Conservation (phyloP, 2,797 vertebrate species). For the Cryptoblepharus egeriae region DNA sequence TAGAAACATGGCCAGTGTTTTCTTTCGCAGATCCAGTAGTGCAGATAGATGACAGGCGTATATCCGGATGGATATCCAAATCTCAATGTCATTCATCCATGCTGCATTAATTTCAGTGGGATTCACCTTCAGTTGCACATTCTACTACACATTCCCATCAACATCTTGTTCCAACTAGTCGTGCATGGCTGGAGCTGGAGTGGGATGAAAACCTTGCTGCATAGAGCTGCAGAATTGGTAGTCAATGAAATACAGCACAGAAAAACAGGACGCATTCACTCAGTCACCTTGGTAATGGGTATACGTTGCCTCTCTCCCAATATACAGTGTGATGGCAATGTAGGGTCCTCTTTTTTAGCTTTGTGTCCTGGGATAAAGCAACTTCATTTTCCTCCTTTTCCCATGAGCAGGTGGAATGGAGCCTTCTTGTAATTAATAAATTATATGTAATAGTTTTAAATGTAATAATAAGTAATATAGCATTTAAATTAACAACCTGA, state of each 20-base stretch:
- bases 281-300: neutral
- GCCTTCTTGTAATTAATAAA: too few relatives aligned
- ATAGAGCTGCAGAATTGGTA: neutral
- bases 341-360: too few relatives aligned
- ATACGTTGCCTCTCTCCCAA: neutral
- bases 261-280: too few relatives aligned
- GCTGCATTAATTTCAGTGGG: neutral
- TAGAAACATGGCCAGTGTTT: neutral
- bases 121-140: neutral
- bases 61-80: neutral
- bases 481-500: too few relatives aligned
- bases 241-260: neutral
- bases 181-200: neutral
- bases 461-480: too few relatives aligned
- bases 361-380: too few relatives aligned
- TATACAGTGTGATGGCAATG: neutral
- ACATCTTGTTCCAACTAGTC: neutral
- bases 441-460: too few relatives aligned
- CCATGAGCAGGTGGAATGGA: too few relatives aligned
- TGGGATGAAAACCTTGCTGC: neutral
- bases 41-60: neutral
- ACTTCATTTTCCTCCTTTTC: too few relatives aligned
- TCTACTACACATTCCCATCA: neutral
- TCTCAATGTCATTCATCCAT: neutral
- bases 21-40: neutral